Percentiles rank a stretch among this genome's conserved stretches.
Evolutionary conservation across 2,113 vertebrate species (phyloP).

Genomic region (Patagioenas fasciata): DNA sequence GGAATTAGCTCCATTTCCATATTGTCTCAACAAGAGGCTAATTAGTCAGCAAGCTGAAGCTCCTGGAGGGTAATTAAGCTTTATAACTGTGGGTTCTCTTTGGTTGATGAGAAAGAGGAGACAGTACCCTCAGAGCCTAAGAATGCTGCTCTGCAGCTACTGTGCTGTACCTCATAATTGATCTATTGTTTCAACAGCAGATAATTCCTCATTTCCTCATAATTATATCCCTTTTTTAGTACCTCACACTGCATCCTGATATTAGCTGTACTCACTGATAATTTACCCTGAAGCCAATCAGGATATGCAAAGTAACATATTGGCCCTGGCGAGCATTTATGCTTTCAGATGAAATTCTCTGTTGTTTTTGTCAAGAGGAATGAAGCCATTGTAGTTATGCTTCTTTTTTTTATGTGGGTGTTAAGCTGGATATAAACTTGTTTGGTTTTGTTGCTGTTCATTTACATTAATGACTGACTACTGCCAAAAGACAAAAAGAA

Average conservation of each 20-base stretch:
- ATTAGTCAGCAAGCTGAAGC: slow-evolving; percentile 6
- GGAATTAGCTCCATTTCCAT: not conserved
- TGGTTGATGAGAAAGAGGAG: slow-evolving; percentile 14
- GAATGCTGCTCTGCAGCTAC: slow-evolving; percentile 57
- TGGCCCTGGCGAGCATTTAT: not conserved
- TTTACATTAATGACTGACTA: not conserved
- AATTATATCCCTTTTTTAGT: slow-evolving; percentile 35
- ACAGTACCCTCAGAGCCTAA: slow-evolving; percentile 48
- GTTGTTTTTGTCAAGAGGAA: not conserved
- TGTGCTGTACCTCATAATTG: slow-evolving; percentile 40
- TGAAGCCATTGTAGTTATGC: not conserved
- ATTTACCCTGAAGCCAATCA: slow-evolving; percentile 9
- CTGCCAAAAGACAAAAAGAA: not conserved
- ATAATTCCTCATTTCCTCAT: slow-evolving; percentile 57
- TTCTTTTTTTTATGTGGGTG: slow-evolving; percentile 8
- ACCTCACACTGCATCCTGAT: slow-evolving; percentile 2
- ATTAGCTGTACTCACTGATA: slow-evolving; percentile 19
- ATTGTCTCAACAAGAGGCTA: slow-evolving; percentile 58
- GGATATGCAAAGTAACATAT: not conserved
- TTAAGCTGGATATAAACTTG: slow-evolving; percentile 26
- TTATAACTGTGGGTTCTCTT: slow-evolving; percentile 38
- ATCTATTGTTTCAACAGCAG: slow-evolving; percentile 58
- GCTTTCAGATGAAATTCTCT: not conserved
- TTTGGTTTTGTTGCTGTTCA: slow-evolving; percentile 37
- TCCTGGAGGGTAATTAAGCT: slow-evolving; percentile 52